Conservation (phyloP, 2,797 vertebrate species). For the Periparus ater region DNA sequence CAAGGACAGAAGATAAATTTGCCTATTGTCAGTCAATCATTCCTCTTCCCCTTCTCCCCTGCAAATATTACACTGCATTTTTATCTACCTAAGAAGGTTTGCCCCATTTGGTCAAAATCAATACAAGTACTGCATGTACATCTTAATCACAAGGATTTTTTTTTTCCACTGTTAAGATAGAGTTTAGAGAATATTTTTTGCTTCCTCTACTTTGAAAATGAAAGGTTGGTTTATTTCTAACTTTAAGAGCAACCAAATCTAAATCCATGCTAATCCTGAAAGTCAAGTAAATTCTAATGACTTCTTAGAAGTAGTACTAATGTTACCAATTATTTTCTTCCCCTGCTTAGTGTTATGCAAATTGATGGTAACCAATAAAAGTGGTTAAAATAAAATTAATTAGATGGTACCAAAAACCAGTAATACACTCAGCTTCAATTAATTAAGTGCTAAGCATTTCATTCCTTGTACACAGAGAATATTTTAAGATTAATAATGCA, state of each 20-base stretch:
- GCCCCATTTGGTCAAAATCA: not conserved
- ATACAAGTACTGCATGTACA: not conserved
- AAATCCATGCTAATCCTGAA: constrained; percentile 13
- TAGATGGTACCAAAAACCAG: not conserved
- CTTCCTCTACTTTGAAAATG: not conserved
- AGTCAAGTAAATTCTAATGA: constrained; percentile 21
- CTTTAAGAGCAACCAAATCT: not conserved
- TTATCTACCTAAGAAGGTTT: not conserved
- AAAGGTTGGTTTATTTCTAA: not conserved
- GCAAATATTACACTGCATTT: not conserved
- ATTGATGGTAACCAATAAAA: constrained; percentile 11
- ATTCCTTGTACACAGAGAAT: not conserved
- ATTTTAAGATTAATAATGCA: not conserved
- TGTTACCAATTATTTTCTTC: not conserved
- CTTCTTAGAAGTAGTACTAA: constrained; percentile 8
- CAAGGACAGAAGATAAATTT: not conserved
- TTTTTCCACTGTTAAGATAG: not conserved
- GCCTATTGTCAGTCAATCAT: not conserved
- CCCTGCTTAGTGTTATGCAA: not conserved
- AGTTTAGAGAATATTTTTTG: not conserved
- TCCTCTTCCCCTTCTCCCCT: not conserved
- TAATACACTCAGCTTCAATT: not conserved
- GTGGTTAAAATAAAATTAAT: not conserved
- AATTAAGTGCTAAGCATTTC: not conserved
- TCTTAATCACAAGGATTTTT: not conserved